These are phyloP conservation scores for Mylabris phalerata DNA, from an alignment of 1,140 invertebrate genomes.

Conservation along the genomic window DNA sequence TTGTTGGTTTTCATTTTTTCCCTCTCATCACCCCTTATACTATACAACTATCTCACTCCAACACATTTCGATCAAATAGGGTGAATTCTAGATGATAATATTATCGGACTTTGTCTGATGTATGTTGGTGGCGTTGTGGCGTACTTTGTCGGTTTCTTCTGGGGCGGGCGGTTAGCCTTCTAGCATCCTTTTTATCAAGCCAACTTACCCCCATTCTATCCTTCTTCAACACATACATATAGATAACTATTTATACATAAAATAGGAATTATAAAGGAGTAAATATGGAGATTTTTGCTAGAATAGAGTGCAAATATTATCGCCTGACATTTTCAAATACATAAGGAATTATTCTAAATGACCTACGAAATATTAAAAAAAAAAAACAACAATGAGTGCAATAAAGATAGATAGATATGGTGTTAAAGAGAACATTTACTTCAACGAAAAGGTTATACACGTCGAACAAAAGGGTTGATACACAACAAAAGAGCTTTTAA, in stretches of 20 bases:
- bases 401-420: no score
- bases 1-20: no score
- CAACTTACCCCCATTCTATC: neutral
- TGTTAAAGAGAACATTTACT: no score
- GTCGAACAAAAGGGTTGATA: conserved; percentile 34
- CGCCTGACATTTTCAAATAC: neutral
- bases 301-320: neutral
- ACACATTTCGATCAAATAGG: no score
- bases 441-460: neutral
- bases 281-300: no score
- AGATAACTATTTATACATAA: no score
- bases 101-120: neutral
- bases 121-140: neutral
- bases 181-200: neutral
- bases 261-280: neutral
- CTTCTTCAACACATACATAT: no score
- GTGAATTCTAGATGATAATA: no score
- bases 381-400: no score
- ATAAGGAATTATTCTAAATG: neutral
- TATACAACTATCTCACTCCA: no score
- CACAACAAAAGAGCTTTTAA: conserved; percentile 33
- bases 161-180: conserved; percentile 1
- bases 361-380: neutral
- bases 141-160: conserved; percentile 2
- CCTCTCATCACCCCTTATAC: no score